These are phyloP conservation scores for Plutomurus gul DNA, from an alignment of 1,140 invertebrate genomes.

Conservation along the genomic window DNA sequence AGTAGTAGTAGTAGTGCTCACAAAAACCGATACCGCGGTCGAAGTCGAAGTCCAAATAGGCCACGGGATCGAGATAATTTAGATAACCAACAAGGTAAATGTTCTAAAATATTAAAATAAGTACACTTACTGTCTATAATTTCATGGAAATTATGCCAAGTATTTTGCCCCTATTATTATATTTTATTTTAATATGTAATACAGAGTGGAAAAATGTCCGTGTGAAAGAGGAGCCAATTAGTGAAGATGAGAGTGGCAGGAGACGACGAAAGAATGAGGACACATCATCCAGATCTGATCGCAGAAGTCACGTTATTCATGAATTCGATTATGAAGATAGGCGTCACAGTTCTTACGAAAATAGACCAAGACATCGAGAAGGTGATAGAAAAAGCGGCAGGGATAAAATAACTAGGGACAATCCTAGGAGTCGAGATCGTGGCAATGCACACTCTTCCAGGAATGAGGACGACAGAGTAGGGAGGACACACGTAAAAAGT, in stretches of 20 bases:
- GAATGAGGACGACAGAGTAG: background rate
- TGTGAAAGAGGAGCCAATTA: constrained; percentile 38
- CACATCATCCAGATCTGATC: background rate
- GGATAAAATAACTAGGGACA: background rate
- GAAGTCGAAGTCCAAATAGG: background rate
- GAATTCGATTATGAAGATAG: background rate
- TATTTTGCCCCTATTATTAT: too few relatives aligned
- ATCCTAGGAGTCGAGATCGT: background rate
- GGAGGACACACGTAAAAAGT: background rate
- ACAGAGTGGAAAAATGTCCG: constrained; percentile 32
- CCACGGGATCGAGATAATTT: constrained; percentile 1
- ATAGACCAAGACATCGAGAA: background rate
- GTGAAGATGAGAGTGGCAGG: constrained; percentile 32
- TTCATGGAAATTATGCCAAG: background rate
- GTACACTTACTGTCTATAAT: background rate
- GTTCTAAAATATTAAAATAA: background rate
- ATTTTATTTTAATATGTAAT: background rate
- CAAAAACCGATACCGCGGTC: background rate
- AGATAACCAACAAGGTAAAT: constrained; percentile 10
- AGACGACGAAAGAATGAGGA: background rate
- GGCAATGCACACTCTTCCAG: background rate
- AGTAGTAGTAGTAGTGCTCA: background rate
- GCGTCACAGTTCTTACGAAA: background rate
- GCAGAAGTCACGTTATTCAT: background rate
- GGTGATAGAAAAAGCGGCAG: background rate